These are phyloP conservation scores for Mimumesa dahlbomi DNA, from an alignment of 2,888 invertebrate genomes.

Conservation along the genomic window DNA sequence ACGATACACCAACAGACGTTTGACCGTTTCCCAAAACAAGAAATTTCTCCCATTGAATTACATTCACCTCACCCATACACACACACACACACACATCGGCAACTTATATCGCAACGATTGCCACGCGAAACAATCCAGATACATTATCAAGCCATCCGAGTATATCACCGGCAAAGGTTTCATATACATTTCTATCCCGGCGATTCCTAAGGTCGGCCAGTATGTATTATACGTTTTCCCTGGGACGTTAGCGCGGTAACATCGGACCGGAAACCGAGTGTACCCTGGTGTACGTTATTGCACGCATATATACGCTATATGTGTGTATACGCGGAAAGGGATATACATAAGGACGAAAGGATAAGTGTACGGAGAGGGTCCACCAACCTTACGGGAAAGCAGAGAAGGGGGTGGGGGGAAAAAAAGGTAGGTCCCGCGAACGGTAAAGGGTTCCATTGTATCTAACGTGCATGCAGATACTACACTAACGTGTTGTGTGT, in stretches of 20 bases:
- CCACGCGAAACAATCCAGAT: conserved; percentile 42
- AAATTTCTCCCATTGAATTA: conserved; percentile 31
- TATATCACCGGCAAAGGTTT: conserved; percentile 41
- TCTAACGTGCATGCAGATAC: conserved; percentile 44
- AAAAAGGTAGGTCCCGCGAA: neutral
- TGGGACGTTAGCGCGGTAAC: conserved; percentile 24
- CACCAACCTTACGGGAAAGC: too few species aligned
- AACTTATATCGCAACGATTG: conserved; percentile 5
- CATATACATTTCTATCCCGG: conserved; percentile 36
- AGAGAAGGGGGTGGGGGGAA: neutral
- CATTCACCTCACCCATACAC: too few species aligned
- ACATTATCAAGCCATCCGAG: conserved; percentile 42
- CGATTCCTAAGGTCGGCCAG: conserved; percentile 40
- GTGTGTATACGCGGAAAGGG: too few species aligned
- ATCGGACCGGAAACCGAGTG: conserved; percentile 56
- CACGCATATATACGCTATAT: too few species aligned
- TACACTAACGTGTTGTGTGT: conserved; percentile 30
- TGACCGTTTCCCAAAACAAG: conserved; percentile 47
- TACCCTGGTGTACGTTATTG: too few species aligned
- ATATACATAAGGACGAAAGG: too few species aligned
- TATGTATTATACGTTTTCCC: conserved; percentile 38
- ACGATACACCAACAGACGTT: too few species aligned
- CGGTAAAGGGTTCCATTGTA: conserved; percentile 44
- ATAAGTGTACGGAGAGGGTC: too few species aligned
- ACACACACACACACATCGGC: neutral